A percentile compares a stretch with the other conserved stretches of the same genome.
Evolutionary conservation across 2,797 vertebrate genomes (phyloP).

Genomic region (Nothura maculosa): DNA sequence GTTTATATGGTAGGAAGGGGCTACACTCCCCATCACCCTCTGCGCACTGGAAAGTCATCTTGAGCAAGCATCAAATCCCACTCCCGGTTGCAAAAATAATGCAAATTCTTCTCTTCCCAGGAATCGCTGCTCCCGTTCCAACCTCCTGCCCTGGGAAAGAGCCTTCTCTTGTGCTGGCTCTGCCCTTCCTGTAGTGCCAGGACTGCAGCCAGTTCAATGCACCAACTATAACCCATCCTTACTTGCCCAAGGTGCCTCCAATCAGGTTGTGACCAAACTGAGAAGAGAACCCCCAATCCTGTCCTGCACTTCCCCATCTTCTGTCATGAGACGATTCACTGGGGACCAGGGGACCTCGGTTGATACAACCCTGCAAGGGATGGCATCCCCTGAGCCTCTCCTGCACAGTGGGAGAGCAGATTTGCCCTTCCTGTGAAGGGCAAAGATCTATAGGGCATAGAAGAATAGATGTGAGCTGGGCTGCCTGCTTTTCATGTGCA

Average conservation of each 20-base stretch:
- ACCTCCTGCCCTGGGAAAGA: not conserved
- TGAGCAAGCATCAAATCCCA: not conserved
- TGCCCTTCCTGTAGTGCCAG: not conserved
- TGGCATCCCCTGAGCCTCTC: not conserved
- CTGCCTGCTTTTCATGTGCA: not conserved
- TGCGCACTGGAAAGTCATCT: conserved; percentile 56
- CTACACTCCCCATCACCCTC: conserved; percentile 43
- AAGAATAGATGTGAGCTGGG: not conserved
- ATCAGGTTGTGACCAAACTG: not conserved
- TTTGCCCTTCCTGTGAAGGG: not conserved
- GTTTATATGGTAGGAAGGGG: conserved; percentile 66
- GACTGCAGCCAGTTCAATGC: not conserved
- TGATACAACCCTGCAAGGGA: not conserved
- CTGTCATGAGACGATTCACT: too few species aligned
- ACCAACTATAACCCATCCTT: not conserved
- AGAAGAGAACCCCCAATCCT: not conserved
- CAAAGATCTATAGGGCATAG: too few species aligned
- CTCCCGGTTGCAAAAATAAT: not conserved
- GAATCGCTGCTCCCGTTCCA: not conserved
- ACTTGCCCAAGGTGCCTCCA: not conserved
- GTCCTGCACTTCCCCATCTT: not conserved
- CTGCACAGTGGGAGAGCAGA: not conserved
- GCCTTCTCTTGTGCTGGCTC: not conserved
- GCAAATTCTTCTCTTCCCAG: not conserved
- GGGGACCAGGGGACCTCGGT: not conserved